A percentile compares a stretch with the other conserved stretches of the same genome.
These are phyloP conservation scores for Himalopsyche kuldschensis DNA, from an alignment of 2,888 invertebrate species.

Conservation along the genomic window DNA sequence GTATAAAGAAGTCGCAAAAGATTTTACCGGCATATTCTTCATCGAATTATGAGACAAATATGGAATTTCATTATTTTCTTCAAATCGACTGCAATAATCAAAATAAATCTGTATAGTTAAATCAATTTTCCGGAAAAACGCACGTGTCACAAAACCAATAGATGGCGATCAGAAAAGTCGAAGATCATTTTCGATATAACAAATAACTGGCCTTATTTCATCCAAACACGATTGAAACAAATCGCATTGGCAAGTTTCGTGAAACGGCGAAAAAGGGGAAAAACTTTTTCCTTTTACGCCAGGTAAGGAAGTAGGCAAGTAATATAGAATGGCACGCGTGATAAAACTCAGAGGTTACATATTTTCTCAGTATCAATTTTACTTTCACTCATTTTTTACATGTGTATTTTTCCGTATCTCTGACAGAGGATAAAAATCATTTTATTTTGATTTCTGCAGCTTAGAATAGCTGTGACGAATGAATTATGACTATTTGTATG, in stretches of 20 bases:
- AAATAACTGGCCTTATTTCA: not conserved
- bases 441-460: not conserved
- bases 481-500: too few species aligned
- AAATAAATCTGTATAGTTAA: too few species aligned
- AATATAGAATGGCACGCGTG: not conserved
- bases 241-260: not conserved
- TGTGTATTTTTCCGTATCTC: not conserved
- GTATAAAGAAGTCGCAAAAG: too few species aligned
- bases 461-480: not conserved
- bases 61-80: too few species aligned
- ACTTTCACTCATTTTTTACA: not conserved
- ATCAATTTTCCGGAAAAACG: too few species aligned
- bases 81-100: too few species aligned
- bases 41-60: too few species aligned
- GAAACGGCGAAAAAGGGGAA: not conserved
- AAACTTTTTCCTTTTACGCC: not conserved
- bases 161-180: not conserved
- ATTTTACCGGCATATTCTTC: too few species aligned
- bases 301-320: not conserved
- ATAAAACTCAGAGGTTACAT: not conserved
- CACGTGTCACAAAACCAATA: not conserved
- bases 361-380: not conserved
- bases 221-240: not conserved
- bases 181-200: not conserved
- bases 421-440: not conserved